These are phyloP conservation scores for Campylorhamphus procurvoides DNA, from an alignment of 2,113 vertebrate species.

Conservation along the genomic window DNA sequence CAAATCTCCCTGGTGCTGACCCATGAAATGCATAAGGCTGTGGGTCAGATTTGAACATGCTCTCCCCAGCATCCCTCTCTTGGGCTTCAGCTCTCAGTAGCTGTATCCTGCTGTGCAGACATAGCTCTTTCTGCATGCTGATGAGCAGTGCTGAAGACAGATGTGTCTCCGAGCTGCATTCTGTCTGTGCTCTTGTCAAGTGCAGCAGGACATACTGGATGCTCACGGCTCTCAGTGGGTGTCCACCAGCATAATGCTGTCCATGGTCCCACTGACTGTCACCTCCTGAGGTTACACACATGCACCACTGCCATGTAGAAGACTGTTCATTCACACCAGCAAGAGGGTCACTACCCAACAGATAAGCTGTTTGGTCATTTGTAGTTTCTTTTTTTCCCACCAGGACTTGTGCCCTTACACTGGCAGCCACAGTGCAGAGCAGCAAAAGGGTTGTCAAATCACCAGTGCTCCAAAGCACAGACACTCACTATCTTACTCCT, in stretches of 20 bases:
- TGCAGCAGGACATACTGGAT: background rate
- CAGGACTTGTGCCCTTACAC: background rate
- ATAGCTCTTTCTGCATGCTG: background rate
- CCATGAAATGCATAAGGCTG: background rate
- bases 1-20: background rate
- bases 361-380: background rate
- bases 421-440: background rate
- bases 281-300: fast-evolving
- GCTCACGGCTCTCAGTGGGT: background rate
- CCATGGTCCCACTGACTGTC: background rate
- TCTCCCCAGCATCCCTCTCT: background rate
- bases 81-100: background rate
- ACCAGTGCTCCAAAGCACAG: background rate
- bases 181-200: background rate
- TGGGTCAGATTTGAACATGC: background rate
- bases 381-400: background rate
- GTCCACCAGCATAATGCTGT: background rate
- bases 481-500: background rate
- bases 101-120: background rate
- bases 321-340: background rate
- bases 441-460: background rate
- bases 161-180: background rate
- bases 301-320: fast-evolving
- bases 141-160: background rate
- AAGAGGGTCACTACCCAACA: background rate